Percentiles rank a stretch among this genome's conserved stretches.
These are phyloP conservation scores for Drosophila chauvacae DNA, from an alignment of 1,140 invertebrate genomes.

Conservation along the genomic window DNA sequence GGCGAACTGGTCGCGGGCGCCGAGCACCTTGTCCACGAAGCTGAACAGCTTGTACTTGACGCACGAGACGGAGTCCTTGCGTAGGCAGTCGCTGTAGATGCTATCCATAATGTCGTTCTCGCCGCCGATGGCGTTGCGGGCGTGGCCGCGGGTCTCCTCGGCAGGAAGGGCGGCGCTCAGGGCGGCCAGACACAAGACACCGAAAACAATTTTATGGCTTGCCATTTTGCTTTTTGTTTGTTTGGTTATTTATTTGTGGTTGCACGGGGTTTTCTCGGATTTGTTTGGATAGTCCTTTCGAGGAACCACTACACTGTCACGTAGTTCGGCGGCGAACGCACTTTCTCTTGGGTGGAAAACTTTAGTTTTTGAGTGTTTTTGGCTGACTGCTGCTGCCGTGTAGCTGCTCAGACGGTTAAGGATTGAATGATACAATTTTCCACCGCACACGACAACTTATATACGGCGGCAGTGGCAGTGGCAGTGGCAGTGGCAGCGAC, in stretches of 20 bases:
- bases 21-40: slow-evolving; percentile 92
- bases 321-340: slow-evolving; percentile 68
- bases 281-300: slow-evolving; percentile 71
- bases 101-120: slow-evolving; percentile 91
- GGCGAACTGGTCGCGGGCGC: slow-evolving; percentile 90
- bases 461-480: slow-evolving; percentile 65
- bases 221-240: slow-evolving; percentile 69
- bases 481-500: slow-evolving; percentile 22
- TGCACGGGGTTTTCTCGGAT: slow-evolving; percentile 41
- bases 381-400: slow-evolving; percentile 78
- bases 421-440: slow-evolving; percentile 85
- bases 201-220: slow-evolving; percentile 81
- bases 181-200: slow-evolving; percentile 86
- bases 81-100: slow-evolving; percentile 90
- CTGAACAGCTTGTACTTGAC: slow-evolving; percentile 93
- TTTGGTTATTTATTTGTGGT: slow-evolving; percentile 22
- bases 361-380: slow-evolving; percentile 45
- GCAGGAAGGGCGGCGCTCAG: slow-evolving; percentile 87
- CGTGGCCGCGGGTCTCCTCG: slow-evolving; percentile 86
- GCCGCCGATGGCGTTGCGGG: slow-evolving; percentile 87
- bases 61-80: slow-evolving; percentile 92
- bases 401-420: slow-evolving; percentile 84
- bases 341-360: slow-evolving; percentile 73
- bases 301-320: slow-evolving; percentile 53
- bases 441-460: slow-evolving; percentile 83